Base-by-base conservation (phyloP, 30 jellyfish, hydroid and myxozoan genomes). In the Chironex yamaguchii region DNA sequence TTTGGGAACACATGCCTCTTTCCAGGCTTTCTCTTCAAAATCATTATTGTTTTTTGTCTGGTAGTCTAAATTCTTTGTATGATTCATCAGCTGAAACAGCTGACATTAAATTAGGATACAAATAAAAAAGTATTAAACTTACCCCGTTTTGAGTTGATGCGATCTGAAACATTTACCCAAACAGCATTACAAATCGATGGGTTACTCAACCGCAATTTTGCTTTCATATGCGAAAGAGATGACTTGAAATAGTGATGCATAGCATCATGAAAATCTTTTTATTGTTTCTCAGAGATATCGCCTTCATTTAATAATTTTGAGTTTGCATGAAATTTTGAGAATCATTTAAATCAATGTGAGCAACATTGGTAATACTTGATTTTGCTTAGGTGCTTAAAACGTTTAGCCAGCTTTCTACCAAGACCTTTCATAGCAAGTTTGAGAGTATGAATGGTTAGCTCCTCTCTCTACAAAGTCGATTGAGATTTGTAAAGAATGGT, bases 11-110 rank as follows among this genome's bases (percentile, higher is more conserved):
- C 22, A 30, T 4, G 82, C 96, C 28, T 85, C 92, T 42, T 70
- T 81, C 85, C 83, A 70, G 12, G 90, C 90, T 30, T 25, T 35
- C 3, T 49, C 70, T n/a, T 27, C 83, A 34, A 84, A 3, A 50
- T 75, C 96, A 48, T 49, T 34, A 29, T 87, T 89, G 27, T 21
- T 30, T 24, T 78, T 3, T 29, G 86, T 23, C 33, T 87, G 93
- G 67, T 35, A 87, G 62, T 87, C 96, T 29, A 48, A 80, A 89
- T 66, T 81, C 90, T 22, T 85, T 92, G 62, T 75, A 76, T 23
- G 79, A 53, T 33, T 27, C 68, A 34, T 67, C 96, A 71, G 12
- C 81, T n/a, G 83, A 62, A 3, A 30, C 36, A 52, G 27, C 75
- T 14, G 90, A 68, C 54, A 87, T 28, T 1, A 77, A 81, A 34